Conservation (phyloP, 2,113 vertebrate genomes). For the Neolamprologus cancellatus region DNA sequence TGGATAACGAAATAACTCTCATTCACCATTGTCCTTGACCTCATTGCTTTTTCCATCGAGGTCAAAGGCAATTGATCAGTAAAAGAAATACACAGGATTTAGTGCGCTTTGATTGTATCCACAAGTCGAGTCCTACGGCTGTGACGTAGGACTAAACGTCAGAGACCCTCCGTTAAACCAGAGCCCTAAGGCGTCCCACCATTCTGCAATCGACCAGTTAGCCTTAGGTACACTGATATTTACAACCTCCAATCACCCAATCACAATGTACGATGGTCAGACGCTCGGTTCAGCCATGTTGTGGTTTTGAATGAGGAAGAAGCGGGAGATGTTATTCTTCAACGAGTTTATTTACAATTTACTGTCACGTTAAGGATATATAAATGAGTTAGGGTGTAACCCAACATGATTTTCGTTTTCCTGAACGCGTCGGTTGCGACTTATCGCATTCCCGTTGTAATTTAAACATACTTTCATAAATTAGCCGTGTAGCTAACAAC, state of each 20-base stretch:
- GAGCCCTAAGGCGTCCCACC: neutral
- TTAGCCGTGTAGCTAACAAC: slow-evolving; percentile 56
- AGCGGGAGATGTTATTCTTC: slow-evolving; percentile 75
- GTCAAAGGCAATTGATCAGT: neutral
- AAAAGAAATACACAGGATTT: neutral
- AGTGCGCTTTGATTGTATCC: neutral
- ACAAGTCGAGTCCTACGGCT: neutral
- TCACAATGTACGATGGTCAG: slow-evolving; percentile 18
- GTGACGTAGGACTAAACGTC: slow-evolving; percentile 28
- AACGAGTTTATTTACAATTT: slow-evolving; percentile 59
- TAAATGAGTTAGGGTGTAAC: neutral
- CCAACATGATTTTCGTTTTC: slow-evolving; percentile 22
- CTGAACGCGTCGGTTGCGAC: slow-evolving; percentile 19
- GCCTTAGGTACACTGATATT: neutral
- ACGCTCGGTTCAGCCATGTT: slow-evolving; percentile 72
- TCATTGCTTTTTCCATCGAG: neutral
- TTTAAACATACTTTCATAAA: slow-evolving; percentile 53
- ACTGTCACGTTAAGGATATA: slow-evolving; percentile 5
- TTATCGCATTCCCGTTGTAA: slow-evolving; percentile 11
- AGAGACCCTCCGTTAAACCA: neutral
- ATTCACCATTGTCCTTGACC: neutral
- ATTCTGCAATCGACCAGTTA: slow-evolving; percentile 7
- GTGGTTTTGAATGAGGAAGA: slow-evolving; percentile 83
- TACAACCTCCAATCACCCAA: slow-evolving; percentile 43
- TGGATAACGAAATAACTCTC: neutral